Evolutionary conservation across 2,797 vertebrate genomes (phyloP).

Genomic region (Luscinia luscinia): DNA sequence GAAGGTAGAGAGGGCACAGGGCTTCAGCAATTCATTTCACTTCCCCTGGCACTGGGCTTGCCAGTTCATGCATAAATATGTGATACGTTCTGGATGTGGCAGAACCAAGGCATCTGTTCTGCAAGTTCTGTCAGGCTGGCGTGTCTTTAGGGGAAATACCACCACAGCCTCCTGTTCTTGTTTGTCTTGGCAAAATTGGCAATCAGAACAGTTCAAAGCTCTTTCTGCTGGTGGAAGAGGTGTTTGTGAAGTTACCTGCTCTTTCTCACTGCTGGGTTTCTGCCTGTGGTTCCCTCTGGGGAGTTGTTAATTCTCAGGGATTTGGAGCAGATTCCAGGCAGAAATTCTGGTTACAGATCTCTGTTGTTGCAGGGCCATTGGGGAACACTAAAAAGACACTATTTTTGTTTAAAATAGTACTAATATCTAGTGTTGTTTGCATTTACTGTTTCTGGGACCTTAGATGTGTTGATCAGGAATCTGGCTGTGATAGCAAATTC

Average conservation of each 20-base stretch:
- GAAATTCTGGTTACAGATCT: not conserved
- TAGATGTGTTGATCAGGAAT: not conserved
- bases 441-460: not conserved
- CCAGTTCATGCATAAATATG: rapidly evolving
- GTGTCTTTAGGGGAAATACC: not conserved
- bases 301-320: not conserved
- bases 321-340: not conserved
- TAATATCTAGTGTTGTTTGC: not conserved
- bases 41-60: no score
- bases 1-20: constrained; percentile 74
- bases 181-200: not conserved
- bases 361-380: not conserved
- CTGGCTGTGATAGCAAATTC: not conserved
- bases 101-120: not conserved
- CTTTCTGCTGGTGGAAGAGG: not conserved
- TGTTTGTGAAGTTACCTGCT: not conserved
- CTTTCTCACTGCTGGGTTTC: not conserved
- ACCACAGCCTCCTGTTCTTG: not conserved
- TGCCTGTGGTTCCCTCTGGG: not conserved
- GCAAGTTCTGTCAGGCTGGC: not conserved
- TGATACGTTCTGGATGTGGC: not conserved
- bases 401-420: not conserved
- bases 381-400: not conserved
- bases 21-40: not conserved
- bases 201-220: not conserved